Base-by-base conservation (phyloP, 2,888 invertebrate genomes). In the Timandra comae region DNA sequence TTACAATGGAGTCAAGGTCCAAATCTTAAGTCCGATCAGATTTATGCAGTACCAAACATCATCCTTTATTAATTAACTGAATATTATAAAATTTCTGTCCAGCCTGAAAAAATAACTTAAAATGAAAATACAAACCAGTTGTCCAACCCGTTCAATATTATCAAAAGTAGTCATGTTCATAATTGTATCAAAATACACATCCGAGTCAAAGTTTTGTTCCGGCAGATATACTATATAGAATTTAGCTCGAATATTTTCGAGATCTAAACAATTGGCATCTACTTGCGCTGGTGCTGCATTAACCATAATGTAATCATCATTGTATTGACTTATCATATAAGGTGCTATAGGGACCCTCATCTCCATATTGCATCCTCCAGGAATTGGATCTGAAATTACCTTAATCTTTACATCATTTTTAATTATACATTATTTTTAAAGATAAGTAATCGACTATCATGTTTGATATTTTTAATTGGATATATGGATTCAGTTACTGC, bases 351-450 rank as follows among this genome's bases (percentile, higher is more conserved):
- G 75, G 8, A 88, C 58, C 23, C 88, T 69, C 46, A 90, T 90
- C 52, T 91, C 91, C 87, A 91, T 86, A 56, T 92, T 93, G 62
- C 94, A 94, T 9, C 92, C 94, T 22, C 94, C 94, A 9, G 94
- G 93, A 45, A 93, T 76, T 0, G 94, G 94, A 62, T 89, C 94
- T 94, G 69, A 39, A 80, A 67, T 29, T 29, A 51, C 32, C 38
- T 46, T 46, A 41, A 41, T 11, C n/a, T n/a, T n/a, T n/a, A n/a
- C n/a, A n/a, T n/a, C n/a, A n/a, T n/a, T n/a, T n/a, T n/a, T n/a
- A n/a, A n/a, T n/a, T n/a, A n/a, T n/a, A n/a, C n/a, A n/a, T n/a
- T n/a, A n/a, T n/a, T n/a, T n/a, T n/a, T n/a, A n/a, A n/a, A n/a
- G n/a, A n/a, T n/a, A n/a, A n/a, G n/a, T n/a, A n/a, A n/a, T n/a